phyloP scores from a whole-genome alignment of 2,888 invertebrate genomes.

The Brenthis daphne region DNA sequence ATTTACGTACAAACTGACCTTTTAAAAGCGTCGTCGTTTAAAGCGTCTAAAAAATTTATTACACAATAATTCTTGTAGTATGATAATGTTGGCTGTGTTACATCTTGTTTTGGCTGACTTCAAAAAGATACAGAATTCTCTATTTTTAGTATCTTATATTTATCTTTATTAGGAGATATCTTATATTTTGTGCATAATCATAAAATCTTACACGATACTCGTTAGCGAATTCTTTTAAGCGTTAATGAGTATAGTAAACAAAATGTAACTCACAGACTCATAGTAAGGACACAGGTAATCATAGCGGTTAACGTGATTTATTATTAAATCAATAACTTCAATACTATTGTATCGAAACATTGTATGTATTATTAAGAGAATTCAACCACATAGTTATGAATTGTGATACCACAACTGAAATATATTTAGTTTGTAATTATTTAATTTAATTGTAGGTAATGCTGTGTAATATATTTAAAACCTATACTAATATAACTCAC shows the following conservation, averaged over 20 bases:
- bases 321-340: conserved; percentile 24
- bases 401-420: conserved; percentile 1
- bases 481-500: too few relatives aligned
- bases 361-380: conserved; percentile 16
- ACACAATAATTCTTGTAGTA: too few relatives aligned
- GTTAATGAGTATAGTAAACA: not conserved
- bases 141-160: too few relatives aligned
- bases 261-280: not conserved
- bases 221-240: not conserved
- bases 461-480: too few relatives aligned
- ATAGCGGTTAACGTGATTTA: conserved; percentile 20
- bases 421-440: conserved; percentile 1
- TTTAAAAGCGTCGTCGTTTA: too few relatives aligned
- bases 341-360: conserved; percentile 10
- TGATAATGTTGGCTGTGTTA: too few relatives aligned
- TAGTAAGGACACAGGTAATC: not conserved
- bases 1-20: too few relatives aligned
- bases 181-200: not conserved
- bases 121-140: too few relatives aligned
- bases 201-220: not conserved
- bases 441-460: not conserved
- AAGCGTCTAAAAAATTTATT: too few relatives aligned
- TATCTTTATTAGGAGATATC: too few relatives aligned
- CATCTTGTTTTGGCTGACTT: too few relatives aligned
- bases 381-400: conserved; percentile 21